A percentile compares a stretch with the other conserved stretches of the same genome.
phyloP scores from a whole-genome alignment of 1,140 invertebrate species.

The Eriocheir sinensis region DNA sequence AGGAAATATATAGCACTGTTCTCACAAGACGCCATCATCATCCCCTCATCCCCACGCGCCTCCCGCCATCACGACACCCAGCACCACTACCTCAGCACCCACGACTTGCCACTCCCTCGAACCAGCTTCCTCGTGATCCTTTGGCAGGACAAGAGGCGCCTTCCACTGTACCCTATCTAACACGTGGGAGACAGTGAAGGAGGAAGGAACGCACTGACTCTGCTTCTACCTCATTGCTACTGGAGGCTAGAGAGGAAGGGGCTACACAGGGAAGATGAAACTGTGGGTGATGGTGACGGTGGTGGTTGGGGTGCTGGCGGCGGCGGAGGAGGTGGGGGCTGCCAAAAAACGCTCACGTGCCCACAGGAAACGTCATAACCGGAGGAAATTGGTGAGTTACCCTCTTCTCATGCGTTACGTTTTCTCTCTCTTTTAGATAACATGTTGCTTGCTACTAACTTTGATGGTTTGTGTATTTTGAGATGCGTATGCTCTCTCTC shows the following conservation, averaged over 20 bases:
- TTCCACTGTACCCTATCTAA: neutral
- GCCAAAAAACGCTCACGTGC: neutral
- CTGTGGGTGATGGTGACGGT: slow-evolving; percentile 30
- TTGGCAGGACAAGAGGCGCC: too few relatives aligned
- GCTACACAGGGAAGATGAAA: slow-evolving; percentile 3
- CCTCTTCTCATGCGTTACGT: neutral
- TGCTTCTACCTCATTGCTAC: neutral
- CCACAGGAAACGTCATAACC: slow-evolving; percentile 9
- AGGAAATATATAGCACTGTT: too few relatives aligned
- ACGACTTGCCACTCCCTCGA: neutral
- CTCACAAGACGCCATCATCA: too few relatives aligned
- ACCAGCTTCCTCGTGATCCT: neutral
- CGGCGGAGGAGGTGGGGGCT: neutral
- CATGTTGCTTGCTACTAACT: neutral
- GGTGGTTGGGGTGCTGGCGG: neutral
- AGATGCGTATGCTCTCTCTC: slow-evolving; percentile 14
- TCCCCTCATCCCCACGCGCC: too few relatives aligned
- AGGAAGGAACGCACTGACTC: too few relatives aligned
- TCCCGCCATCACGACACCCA: too few relatives aligned
- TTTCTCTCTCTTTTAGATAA: neutral
- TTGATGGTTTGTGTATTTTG: neutral
- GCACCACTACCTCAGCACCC: too few relatives aligned
- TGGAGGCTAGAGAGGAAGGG: neutral
- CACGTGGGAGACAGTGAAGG: neutral
- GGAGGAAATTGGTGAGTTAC: slow-evolving; percentile 25